These are phyloP conservation scores for Anoplopoma fimbria DNA, from an alignment of 2,113 vertebrate species.

Conservation along the genomic window DNA sequence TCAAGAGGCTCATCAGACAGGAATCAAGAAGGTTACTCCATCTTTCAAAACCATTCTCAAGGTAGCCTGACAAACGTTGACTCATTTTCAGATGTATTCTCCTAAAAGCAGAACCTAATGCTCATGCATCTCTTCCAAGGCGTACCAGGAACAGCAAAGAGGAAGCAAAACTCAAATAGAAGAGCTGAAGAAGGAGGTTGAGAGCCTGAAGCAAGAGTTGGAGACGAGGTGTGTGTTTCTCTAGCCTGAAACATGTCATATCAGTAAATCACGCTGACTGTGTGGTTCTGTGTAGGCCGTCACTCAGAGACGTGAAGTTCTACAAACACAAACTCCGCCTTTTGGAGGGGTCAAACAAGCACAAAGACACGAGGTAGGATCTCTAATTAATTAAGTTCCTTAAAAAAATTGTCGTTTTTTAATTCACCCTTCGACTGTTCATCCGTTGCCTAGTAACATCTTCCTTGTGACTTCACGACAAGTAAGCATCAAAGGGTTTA, in stretches of 20 bases:
- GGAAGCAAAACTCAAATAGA: constrained; percentile 83
- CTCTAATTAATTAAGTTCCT: neutral
- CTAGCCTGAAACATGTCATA: neutral
- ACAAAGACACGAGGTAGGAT: constrained; percentile 80
- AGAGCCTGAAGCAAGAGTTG: constrained; percentile 84
- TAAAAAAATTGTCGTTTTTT: too few species aligned
- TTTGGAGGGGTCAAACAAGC: constrained; percentile 83
- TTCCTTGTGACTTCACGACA: too few species aligned
- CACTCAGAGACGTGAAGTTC: constrained; percentile 84
- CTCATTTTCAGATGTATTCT: accelerated
- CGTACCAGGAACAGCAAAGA: constrained; percentile 87
- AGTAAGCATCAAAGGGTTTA: too few species aligned
- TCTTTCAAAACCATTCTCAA: constrained; percentile 85
- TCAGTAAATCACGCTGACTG: neutral
- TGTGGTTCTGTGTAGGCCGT: constrained; percentile 75
- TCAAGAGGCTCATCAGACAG: constrained; percentile 46
- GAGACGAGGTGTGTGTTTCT: constrained; percentile 83
- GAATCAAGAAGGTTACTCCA: constrained; percentile 72
- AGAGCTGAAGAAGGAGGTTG: constrained; percentile 83
- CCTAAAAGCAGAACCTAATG: accelerated
- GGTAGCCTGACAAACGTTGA: constrained; percentile 69
- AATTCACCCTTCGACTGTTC: too few species aligned
- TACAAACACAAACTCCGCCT: constrained; percentile 88
- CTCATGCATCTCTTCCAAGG: constrained; percentile 59
- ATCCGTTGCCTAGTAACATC: too few species aligned